Evolutionary conservation across 2,113 vertebrate genomes (phyloP).

Genomic region (Rhynchomys soricoides): DNA sequence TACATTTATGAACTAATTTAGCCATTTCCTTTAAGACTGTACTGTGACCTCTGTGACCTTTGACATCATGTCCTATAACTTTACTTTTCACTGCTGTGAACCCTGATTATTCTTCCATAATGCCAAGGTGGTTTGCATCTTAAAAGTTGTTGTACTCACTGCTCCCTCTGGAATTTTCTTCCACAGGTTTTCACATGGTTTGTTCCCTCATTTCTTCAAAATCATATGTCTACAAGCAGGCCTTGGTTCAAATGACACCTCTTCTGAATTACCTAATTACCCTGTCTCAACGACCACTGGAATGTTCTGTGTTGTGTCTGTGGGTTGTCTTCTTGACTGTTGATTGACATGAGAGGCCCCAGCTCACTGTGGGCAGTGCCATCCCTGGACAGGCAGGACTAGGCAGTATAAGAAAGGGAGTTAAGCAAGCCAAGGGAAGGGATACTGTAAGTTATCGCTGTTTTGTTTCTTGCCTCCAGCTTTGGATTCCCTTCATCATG

Average conservation of each 20-base stretch:
- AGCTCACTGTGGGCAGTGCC: not conserved
- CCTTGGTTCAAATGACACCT: not conserved
- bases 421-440: not conserved
- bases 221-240: not conserved
- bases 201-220: not conserved
- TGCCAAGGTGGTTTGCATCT: not conserved
- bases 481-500: not conserved
- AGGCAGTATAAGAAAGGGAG: not conserved
- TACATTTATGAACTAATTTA: slow-evolving; percentile 2
- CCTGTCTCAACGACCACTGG: not conserved
- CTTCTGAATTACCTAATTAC: not conserved
- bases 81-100: not conserved
- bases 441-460: not conserved
- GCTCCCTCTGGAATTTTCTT: not conserved
- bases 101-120: not conserved
- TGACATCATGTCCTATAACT: not conserved
- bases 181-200: not conserved
- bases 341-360: not conserved
- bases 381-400: too few relatives aligned
- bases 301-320: not conserved
- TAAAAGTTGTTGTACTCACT: not conserved
- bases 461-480: too few relatives aligned
- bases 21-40: not conserved
- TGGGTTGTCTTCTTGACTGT: not conserved
- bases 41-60: not conserved